These are phyloP conservation scores for Ectemnius cavifrons DNA, from an alignment of 2,888 invertebrate species.

Conservation along the genomic window DNA sequence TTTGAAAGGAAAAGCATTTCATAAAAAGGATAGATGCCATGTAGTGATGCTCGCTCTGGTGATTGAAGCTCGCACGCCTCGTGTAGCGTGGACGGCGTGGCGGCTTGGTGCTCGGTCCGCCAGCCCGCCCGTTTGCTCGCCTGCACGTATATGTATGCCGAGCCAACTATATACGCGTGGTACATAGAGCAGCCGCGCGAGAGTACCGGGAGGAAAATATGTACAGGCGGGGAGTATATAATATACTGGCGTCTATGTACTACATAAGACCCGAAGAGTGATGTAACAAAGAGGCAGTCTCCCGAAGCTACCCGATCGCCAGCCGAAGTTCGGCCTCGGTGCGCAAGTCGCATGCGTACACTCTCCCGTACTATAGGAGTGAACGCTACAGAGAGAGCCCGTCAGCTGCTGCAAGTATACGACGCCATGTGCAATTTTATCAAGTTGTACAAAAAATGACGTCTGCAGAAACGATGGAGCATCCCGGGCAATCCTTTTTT, in stretches of 20 bases:
- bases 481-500: conserved; percentile 20
- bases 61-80: conserved; percentile 49
- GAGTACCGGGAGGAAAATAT: conserved; percentile 54
- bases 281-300: conserved; percentile 74
- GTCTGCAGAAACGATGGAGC: conserved; percentile 39
- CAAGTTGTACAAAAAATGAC: conserved; percentile 48
- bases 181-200: conserved; percentile 46
- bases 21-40: conserved; percentile 10
- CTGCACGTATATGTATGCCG: conserved; percentile 51
- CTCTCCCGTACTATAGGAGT: conserved; percentile 36
- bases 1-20: conserved; percentile 7
- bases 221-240: conserved; percentile 55
- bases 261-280: conserved; percentile 68
- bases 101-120: conserved; percentile 33
- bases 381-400: conserved; percentile 36
- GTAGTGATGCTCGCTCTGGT: conserved; percentile 35
- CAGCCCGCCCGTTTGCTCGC: conserved; percentile 43
- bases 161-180: conserved; percentile 44
- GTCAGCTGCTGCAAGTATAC: conserved; percentile 68
- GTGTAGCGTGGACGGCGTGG: conserved; percentile 56
- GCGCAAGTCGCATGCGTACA: conserved; percentile 56
- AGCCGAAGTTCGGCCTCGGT: conserved; percentile 25
- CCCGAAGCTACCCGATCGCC: conserved; percentile 72
- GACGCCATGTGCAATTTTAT: conserved; percentile 75
- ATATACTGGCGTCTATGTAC: conserved; percentile 62